phyloP scores from a whole-genome alignment of 1,140 invertebrate species.

The Aphelinus certus region DNA sequence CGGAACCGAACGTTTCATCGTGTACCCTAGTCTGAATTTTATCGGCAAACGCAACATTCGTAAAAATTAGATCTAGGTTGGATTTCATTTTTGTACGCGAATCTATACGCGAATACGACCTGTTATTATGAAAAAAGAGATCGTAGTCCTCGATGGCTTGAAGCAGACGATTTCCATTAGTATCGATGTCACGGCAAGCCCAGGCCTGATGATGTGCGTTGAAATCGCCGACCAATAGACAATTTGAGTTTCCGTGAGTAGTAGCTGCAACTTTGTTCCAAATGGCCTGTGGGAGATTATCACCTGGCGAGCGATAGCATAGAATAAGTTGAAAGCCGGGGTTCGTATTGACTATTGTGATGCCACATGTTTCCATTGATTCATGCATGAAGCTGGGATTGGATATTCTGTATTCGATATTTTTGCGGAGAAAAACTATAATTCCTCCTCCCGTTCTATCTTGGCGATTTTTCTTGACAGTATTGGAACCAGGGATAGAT shows the following conservation, averaged over 20 bases:
- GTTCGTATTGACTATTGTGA: not conserved
- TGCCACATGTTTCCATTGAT: not conserved
- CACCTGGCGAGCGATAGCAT: not conserved
- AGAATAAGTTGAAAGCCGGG: not conserved
- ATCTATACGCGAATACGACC: not conserved
- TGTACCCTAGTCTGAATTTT: not conserved
- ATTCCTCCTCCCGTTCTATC: not conserved
- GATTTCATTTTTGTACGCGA: not conserved
- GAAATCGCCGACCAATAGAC: not conserved
- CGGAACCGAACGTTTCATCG: not conserved
- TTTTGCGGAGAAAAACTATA: not conserved
- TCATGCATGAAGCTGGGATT: not conserved
- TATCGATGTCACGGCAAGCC: not conserved
- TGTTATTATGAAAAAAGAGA: not conserved
- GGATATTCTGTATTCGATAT: not conserved
- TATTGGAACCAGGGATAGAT: not conserved
- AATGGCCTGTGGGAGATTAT: not conserved
- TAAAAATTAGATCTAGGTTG: conserved; percentile 1
- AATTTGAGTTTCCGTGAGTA: not conserved
- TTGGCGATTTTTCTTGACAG: not conserved
- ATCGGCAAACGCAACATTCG: not conserved
- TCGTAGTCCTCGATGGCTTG: not conserved
- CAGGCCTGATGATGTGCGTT: not conserved
- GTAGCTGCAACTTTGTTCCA: not conserved
- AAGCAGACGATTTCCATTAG: not conserved